These are phyloP conservation scores for Psittacula echo DNA, from an alignment of 2,797 vertebrate genomes.

Conservation along the genomic window DNA sequence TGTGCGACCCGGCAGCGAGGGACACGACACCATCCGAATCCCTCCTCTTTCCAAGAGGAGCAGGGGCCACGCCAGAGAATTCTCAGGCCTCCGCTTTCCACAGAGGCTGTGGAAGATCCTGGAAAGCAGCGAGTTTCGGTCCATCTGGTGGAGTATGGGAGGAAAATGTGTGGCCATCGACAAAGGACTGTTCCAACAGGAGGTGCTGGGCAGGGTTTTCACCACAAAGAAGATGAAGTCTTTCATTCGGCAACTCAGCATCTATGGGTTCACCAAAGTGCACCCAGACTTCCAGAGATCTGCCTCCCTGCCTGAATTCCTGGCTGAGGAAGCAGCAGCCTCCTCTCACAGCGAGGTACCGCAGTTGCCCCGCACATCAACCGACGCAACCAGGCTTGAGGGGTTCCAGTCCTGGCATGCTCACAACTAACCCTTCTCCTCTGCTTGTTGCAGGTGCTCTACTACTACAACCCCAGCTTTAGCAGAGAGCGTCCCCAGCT, in stretches of 20 bases:
- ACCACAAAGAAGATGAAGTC: neutral
- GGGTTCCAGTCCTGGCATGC: neutral
- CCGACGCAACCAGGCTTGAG: neutral
- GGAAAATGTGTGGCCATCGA: neutral
- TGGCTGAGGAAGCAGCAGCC: neutral
- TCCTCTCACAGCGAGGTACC: neutral
- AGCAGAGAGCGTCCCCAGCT: neutral
- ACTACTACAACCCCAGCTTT: neutral
- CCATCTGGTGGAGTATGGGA: neutral
- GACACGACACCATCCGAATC: rapidly evolving
- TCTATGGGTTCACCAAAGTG: constrained; percentile 45
- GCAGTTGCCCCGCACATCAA: neutral
- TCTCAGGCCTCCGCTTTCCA: neutral
- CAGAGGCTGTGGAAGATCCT: neutral
- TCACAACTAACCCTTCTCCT: neutral
- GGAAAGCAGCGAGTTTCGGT: neutral
- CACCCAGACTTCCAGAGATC: neutral
- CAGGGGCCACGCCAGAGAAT: rapidly evolving
- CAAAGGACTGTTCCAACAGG: neutral
- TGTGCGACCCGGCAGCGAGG: neutral
- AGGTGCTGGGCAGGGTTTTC: neutral
- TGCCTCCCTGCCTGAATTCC: neutral
- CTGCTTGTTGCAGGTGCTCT: neutral
- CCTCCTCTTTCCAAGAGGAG: neutral
- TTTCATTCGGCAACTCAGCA: neutral